Evolutionary conservation across 2,888 invertebrate species (phyloP).

Genomic region (Dysmachus trigonus): DNA sequence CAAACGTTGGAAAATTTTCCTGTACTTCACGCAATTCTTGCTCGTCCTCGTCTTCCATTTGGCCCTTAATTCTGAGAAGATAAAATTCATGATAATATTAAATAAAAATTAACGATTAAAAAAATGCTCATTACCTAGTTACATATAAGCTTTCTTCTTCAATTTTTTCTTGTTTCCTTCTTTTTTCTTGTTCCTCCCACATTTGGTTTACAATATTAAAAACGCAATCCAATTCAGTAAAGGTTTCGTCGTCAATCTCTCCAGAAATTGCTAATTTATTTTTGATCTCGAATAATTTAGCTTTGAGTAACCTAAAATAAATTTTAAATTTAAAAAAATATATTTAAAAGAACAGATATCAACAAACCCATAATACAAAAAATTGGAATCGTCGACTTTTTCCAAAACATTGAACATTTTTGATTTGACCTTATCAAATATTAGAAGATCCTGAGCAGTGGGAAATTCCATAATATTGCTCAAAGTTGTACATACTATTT

Average conservation of each 20-base stretch:
- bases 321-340: not conserved
- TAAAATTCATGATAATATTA: not conserved
- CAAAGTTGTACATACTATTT: slow-evolving; percentile 55
- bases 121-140: slow-evolving; percentile 68
- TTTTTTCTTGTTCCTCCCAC: slow-evolving; percentile 81
- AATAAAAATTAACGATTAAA: slow-evolving; percentile 30
- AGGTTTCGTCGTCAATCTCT: slow-evolving; percentile 64
- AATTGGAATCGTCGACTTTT: slow-evolving; percentile 57
- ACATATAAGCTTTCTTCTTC: slow-evolving; percentile 83
- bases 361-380: slow-evolving; percentile 57
- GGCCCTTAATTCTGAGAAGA: slow-evolving; percentile 69
- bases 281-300: slow-evolving; percentile 74
- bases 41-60: slow-evolving; percentile 75
- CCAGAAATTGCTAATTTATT: slow-evolving; percentile 71
- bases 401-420: slow-evolving; percentile 57
- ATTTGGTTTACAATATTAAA: slow-evolving; percentile 71
- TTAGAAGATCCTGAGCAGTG: slow-evolving; percentile 53
- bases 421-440: slow-evolving; percentile 54
- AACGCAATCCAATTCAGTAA: slow-evolving; percentile 67
- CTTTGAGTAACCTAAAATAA: slow-evolving; percentile 70
- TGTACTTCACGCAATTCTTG: slow-evolving; percentile 72
- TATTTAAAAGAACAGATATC: not conserved
- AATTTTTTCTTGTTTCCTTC: slow-evolving; percentile 71
- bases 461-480: slow-evolving; percentile 60
- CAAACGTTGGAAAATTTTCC: slow-evolving; percentile 75